Conservation (phyloP, 2,113 vertebrate species). For the Chlorocebus sabaeus region DNA sequence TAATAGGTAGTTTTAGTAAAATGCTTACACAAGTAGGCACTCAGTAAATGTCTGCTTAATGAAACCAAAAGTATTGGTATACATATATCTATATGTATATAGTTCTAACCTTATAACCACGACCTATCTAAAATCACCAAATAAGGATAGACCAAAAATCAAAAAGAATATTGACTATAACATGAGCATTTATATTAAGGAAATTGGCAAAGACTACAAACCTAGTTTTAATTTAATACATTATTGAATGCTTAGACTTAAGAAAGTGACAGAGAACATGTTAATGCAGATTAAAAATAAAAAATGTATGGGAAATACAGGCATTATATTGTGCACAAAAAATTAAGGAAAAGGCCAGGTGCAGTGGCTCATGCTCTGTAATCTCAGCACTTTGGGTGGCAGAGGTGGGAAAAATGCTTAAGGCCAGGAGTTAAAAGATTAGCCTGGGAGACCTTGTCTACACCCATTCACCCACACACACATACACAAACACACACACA, state of each 20-base stretch:
- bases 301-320: not conserved
- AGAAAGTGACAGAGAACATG: not conserved
- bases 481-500: no score
- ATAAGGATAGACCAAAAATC: not conserved
- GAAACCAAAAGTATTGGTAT: not conserved
- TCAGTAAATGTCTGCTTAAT: not conserved
- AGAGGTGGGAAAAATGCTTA: no score
- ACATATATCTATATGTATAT: not conserved
- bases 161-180: not conserved
- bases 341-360: not conserved
- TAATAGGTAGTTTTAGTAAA: not conserved
- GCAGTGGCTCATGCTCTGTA: no score
- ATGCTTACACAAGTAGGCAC: not conserved
- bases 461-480: no score
- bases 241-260: not conserved
- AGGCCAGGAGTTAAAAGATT: no score
- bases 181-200: not conserved
- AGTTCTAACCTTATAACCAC: not conserved
- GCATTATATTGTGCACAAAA: not conserved
- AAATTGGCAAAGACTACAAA: not conserved
- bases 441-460: no score
- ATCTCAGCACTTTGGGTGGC: no score
- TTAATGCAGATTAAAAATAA: not conserved
- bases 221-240: not conserved
- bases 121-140: not conserved